Evolutionary conservation across 1,140 invertebrate species (phyloP), one percentile per base, ranked within the genome.

Genomic region (Apis dorsata): DNA sequence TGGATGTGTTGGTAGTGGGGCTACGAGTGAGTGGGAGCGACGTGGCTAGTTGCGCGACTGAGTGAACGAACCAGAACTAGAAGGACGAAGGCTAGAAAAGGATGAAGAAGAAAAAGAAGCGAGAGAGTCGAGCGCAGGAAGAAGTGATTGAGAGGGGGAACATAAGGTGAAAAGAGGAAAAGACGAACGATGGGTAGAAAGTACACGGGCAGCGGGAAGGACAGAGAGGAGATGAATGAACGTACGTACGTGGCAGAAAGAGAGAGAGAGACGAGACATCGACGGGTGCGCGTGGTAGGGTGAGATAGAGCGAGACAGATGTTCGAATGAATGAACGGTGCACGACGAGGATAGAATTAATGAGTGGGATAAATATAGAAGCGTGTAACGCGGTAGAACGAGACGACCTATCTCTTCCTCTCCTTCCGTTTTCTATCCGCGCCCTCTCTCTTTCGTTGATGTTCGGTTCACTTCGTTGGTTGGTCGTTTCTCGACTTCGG

Each of bases 291-390:
- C 68, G 84, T 28, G 77, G 63, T 51, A 68, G 44, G 44, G 28
- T 55, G 68, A 71, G 77, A 84, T 19, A 28, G 69, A 86, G 73
- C n/a, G 81, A 90, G 90, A 93, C 79, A 79, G 86, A 89, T 49
- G 80, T 83, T 91, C 83, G 91, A 88, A 93, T 93, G 93, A 93
- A 94, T 93, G 93, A 92, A 93, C 90, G 89, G 88, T 92, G 92
- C 86, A 86, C 88, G 89, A 94, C 90, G 88, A 93, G 89, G 93
- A 93, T 91, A 91, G 92, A 93, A 88, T 88, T 90, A 92, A 92
- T 91, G 92, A 94, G 93, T 87, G 88, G 91, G 91, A 93, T 93
- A 93, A 93, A 93, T 93, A 93, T 93, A 94, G 92, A 91, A 90
- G 69, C 82, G 74, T 85, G 86, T 88, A 85, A 81, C 75, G 88